Base-by-base conservation (phyloP, 2,888 invertebrate species). In the Drosophila pseudotakahashii region DNA sequence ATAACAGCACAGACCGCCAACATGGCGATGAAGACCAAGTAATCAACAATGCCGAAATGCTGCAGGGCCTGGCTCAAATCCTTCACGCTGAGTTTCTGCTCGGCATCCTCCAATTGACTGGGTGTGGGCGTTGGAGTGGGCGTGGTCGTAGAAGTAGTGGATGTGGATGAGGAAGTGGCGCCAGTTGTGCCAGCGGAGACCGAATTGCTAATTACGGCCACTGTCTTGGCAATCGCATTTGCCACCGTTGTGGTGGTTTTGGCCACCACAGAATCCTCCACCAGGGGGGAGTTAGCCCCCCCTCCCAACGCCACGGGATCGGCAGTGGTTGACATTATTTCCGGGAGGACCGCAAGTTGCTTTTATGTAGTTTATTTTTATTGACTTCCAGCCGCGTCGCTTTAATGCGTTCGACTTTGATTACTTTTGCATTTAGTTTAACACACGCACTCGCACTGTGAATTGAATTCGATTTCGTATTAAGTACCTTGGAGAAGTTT, bases 11-110 rank as follows among this genome's bases (percentile, higher is more conserved):
- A 97, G 47, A 95, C 92, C n/a, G 94, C 92, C 84, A 97, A 92
- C 96, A 97, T 97, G 13, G 94, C 89, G 69, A 94, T 93, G 91
- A 97, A 97, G 78, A 97, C 95, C 7, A 95, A 91, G 92, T 97
- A 97, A 91, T 97, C 97, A 73, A 93, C 93, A 93, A 94, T 93
- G 11, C 95, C 94, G 83, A 96, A 96, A 80, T 93, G 94, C 84
- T 95, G 95, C 93, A 95, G 92, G 55, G 94, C 88, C 55, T 89
- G 85, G 77, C 91, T 91, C 47, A 92, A 81, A 77, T 92, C 92
- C 70, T 81, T 89, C 54, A 92, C 91, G 81, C 84, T 90, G 71
- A 83, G 73, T 42, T 86, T 82, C 59, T 75, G 72, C 19, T 45
- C 47, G 30, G 16, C 51, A 53, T 62, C 36, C 13, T n/a, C 61